These are phyloP conservation scores for Meloidogyne exigua DNA, from an alignment of 1,140 invertebrate genomes.

Conservation along the genomic window DNA sequence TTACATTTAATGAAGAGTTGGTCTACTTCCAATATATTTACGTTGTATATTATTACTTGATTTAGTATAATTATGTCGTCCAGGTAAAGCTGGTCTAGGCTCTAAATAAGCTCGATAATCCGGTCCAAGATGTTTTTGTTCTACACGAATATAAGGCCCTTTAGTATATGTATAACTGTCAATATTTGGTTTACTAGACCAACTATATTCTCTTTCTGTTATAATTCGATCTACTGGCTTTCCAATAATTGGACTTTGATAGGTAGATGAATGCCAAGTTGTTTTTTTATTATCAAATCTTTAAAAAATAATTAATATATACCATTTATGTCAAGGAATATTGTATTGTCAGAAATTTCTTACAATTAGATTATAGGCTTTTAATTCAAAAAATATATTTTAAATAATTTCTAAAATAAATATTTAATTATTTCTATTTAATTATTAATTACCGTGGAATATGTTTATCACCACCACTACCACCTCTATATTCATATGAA, in stretches of 20 bases:
- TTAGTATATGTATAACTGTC: slow-evolving; percentile 6
- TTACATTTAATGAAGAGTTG: neutral
- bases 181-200: neutral
- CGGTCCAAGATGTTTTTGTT: neutral
- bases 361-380: no score
- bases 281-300: neutral
- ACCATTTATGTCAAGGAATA: no score
- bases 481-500: slow-evolving; percentile 2
- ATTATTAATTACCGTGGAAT: neutral
- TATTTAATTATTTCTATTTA: neutral
- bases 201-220: slow-evolving; percentile 2
- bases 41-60: neutral
- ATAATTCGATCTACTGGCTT: neutral
- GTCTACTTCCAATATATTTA: slow-evolving; percentile 4
- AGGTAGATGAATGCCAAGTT: neutral
- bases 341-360: no score
- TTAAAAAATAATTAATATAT: neutral
- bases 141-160: slow-evolving; percentile 6
- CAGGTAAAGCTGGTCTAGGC: slow-evolving; percentile 9
- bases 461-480: neutral
- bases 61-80: neutral
- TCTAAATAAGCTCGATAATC: slow-evolving; percentile 13
- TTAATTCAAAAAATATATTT: no score
- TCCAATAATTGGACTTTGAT: neutral
- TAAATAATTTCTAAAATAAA: no score